phyloP scores from a whole-genome alignment of 2,888 invertebrate genomes.

The Hesperia comma region DNA sequence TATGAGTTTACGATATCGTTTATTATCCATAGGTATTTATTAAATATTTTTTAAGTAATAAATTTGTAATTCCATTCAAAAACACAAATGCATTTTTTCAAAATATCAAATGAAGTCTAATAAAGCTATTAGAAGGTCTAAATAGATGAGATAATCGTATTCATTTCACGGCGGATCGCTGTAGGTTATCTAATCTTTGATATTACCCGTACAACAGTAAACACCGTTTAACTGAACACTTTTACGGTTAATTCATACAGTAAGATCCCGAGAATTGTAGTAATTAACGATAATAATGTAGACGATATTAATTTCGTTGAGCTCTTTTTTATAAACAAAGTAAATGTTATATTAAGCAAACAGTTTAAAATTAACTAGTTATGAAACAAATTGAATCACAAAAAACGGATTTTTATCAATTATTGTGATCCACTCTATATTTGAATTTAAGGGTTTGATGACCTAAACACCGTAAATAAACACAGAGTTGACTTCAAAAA shows the following conservation, averaged over 20 bases:
- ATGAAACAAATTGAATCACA: too few relatives aligned
- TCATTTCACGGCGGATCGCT: slow-evolving; percentile 20
- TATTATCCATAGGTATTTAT: too few relatives aligned
- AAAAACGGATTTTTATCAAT: background rate
- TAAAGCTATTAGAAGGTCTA: slow-evolving; percentile 24
- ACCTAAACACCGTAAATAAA: slow-evolving; percentile 9
- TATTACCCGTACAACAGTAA: background rate
- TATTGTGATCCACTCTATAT: background rate
- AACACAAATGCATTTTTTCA: background rate
- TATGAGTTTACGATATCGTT: too few relatives aligned
- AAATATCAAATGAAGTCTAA: background rate
- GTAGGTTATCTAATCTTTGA: slow-evolving; percentile 19
- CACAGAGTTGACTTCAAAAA: slow-evolving; percentile 73
- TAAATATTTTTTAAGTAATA: too few relatives aligned
- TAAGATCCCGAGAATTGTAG: background rate
- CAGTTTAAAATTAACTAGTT: too few relatives aligned
- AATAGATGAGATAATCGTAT: slow-evolving; percentile 20
- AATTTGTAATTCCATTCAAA: too few relatives aligned
- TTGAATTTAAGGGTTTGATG: background rate
- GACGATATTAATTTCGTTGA: too few relatives aligned
- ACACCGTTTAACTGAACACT: slow-evolving; percentile 16
- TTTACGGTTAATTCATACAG: slow-evolving; percentile 14
- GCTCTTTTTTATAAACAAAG: too few relatives aligned
- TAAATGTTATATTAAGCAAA: too few relatives aligned
- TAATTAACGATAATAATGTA: background rate